phyloP scores from a whole-genome alignment of 2,888 invertebrate species.

The Chironomus tentans region DNA sequence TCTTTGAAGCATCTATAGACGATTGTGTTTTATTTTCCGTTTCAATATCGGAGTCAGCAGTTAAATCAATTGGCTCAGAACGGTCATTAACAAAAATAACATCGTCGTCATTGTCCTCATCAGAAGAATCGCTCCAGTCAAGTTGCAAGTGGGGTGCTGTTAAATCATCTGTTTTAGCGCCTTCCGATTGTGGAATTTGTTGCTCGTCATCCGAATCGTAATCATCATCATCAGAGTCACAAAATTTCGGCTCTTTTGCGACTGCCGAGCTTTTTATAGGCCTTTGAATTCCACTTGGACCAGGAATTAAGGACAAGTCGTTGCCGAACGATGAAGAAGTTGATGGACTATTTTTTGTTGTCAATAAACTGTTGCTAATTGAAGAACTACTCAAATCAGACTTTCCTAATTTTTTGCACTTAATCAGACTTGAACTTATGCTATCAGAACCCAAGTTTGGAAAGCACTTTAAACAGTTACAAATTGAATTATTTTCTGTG shows the following conservation, averaged over 20 bases:
- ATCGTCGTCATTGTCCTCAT: constrained; percentile 35
- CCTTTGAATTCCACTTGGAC: constrained; percentile 8
- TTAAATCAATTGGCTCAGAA: constrained; percentile 47
- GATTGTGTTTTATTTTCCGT: not conserved
- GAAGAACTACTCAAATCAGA: not conserved
- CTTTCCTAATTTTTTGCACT: not conserved
- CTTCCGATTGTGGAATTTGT: not conserved
- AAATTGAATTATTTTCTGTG: not conserved
- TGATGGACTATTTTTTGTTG: not conserved
- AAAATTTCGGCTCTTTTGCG: not conserved
- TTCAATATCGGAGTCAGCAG: constrained; percentile 50
- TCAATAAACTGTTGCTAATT: not conserved
- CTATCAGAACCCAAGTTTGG: not conserved
- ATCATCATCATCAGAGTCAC: not conserved
- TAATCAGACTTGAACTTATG: not conserved
- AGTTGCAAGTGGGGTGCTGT: constrained; percentile 66
- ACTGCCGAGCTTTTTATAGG: not conserved
- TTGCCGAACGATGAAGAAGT: not conserved
- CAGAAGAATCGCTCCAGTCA: constrained; percentile 59
- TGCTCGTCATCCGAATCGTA: not conserved
- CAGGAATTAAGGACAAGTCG: not conserved
- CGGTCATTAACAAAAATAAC: constrained; percentile 41
- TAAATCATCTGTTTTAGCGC: constrained; percentile 40
- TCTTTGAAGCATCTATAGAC: not conserved
- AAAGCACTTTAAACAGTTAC: constrained; percentile 14